A percentile compares a stretch with the other conserved stretches of the same genome.
These are phyloP conservation scores for Entomobrya multifasciata DNA, from an alignment of 2,888 invertebrate species.

Conservation along the genomic window DNA sequence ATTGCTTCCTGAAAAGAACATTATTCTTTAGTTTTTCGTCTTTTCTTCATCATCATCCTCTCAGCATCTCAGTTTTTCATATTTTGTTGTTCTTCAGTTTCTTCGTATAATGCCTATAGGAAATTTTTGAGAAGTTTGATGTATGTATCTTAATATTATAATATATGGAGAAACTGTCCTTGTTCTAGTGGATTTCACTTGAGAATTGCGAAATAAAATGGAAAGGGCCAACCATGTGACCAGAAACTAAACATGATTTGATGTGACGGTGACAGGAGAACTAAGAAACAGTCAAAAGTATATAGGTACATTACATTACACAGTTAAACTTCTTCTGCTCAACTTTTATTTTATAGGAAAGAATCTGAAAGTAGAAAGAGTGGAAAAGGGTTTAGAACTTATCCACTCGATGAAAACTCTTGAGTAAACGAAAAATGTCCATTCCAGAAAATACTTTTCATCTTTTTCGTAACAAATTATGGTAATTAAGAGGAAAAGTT, in stretches of 20 bases:
- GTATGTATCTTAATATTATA: background rate
- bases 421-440: slow-evolving; percentile 72
- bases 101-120: too few relatives aligned
- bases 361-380: background rate
- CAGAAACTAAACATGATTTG: slow-evolving; percentile 38
- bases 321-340: background rate
- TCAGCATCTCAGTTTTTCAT: too few relatives aligned
- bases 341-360: slow-evolving; percentile 37
- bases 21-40: slow-evolving; percentile 45
- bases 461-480: slow-evolving; percentile 79
- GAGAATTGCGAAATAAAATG: slow-evolving; percentile 29
- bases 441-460: slow-evolving; percentile 78
- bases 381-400: slow-evolving; percentile 38
- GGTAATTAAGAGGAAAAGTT: slow-evolving; percentile 79
- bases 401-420: slow-evolving; percentile 5
- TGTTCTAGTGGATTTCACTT: background rate
- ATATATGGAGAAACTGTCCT: background rate
- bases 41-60: background rate
- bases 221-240: slow-evolving; percentile 40
- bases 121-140: too few relatives aligned
- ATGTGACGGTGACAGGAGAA: slow-evolving; percentile 49
- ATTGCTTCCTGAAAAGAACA: slow-evolving; percentile 58
- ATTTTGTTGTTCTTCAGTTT: background rate
- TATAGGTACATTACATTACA: too few relatives aligned
- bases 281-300: slow-evolving; percentile 24